Conservation (phyloP, 2,113 vertebrate genomes). For the Ahaetulla prasina region DNA sequence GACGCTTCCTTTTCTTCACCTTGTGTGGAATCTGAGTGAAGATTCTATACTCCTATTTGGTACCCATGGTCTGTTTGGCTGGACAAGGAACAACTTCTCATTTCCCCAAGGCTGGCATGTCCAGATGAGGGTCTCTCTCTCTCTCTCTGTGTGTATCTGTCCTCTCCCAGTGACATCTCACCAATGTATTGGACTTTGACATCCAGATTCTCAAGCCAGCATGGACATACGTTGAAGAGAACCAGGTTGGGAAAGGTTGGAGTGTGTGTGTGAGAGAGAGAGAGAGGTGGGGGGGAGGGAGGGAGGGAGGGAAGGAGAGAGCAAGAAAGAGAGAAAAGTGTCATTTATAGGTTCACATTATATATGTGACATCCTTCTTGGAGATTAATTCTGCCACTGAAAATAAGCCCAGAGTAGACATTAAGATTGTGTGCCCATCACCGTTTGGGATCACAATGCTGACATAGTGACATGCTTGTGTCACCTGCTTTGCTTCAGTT, state of each 20-base stretch:
- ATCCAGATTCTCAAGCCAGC: neutral
- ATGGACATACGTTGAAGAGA: neutral
- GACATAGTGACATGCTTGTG: neutral
- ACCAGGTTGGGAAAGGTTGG: neutral
- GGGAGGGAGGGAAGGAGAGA: too few relatives aligned
- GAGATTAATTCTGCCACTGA: neutral
- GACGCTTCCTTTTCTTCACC: neutral
- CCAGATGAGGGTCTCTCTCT: too few relatives aligned
- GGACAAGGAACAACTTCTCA: neutral
- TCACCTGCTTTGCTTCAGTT: neutral
- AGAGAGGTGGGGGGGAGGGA: too few relatives aligned
- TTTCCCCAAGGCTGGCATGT: neutral
- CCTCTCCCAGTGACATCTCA: neutral
- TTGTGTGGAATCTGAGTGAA: neutral
- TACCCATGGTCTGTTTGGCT: neutral
- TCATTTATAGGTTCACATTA: neutral
- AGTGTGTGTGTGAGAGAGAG: too few relatives aligned
- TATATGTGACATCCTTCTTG: neutral
- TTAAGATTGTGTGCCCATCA: neutral
- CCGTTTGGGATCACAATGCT: neutral
- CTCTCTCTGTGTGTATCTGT: neutral
- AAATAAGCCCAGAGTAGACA: neutral
- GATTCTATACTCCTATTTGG: neutral
- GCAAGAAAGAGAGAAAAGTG: neutral
- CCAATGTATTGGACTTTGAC: neutral